Conservation (phyloP, 37 sponge, comb jelly and placozoan genomes). For the Eunapius fragilis region DNA sequence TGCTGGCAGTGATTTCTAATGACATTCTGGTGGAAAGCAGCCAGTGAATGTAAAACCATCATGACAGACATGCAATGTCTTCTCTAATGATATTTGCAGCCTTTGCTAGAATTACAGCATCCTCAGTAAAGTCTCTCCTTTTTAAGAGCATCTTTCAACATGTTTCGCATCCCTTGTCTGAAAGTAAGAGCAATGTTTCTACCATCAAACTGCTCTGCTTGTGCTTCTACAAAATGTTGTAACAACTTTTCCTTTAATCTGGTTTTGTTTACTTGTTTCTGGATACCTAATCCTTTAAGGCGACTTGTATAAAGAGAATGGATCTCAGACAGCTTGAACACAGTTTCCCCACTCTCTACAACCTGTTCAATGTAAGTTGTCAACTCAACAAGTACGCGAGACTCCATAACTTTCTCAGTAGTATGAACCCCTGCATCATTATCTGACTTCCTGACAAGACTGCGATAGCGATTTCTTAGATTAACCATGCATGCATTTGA, state of each 20-base stretch:
- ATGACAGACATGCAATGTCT: too few relatives aligned
- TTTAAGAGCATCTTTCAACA: not conserved
- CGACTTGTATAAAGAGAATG: too few relatives aligned
- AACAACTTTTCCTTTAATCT: too few relatives aligned
- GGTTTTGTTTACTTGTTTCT: too few relatives aligned
- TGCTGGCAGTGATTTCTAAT: too few relatives aligned
- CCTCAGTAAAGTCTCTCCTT: conserved; percentile 21
- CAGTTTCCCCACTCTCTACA: not conserved
- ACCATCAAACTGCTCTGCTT: conserved; percentile 32
- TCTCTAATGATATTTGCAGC: conserved; percentile 25
- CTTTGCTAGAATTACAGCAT: conserved; percentile 37
- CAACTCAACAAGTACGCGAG: conserved; percentile 18
- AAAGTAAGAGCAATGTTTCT: not conserved
- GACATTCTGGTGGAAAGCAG: too few relatives aligned
- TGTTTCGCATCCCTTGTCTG: not conserved
- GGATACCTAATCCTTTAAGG: too few relatives aligned
- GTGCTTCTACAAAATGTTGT: conserved; percentile 32
- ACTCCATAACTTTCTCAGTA: conserved; percentile 6
- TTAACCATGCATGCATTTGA: conserved; percentile 10
- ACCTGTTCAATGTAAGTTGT: conserved; percentile 27
- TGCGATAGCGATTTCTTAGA: conserved; percentile 28
- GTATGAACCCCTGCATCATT: conserved; percentile 2
- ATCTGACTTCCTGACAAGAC: conserved; percentile 4
- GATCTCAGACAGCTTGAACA: conserved; percentile 10
- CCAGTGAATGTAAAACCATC: too few relatives aligned